Percentiles rank a stretch among this genome's conserved stretches.
Evolutionary conservation across 2,113 vertebrate genomes (phyloP).

Genomic region (Protobothrops mucrosquamatus): DNA sequence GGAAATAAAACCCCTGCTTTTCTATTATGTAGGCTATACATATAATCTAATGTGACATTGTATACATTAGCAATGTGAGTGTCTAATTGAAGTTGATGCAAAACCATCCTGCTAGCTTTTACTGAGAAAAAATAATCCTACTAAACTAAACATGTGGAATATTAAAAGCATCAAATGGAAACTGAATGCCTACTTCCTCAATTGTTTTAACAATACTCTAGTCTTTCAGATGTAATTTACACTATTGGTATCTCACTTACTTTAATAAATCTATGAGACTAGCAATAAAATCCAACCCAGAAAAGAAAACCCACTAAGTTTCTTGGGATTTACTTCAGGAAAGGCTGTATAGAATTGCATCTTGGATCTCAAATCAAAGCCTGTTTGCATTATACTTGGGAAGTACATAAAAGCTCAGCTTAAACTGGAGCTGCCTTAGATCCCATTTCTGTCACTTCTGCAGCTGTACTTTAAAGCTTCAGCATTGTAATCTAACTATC

Average conservation of each 20-base stretch:
- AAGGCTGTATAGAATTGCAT: neutral
- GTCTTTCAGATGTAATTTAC: constrained; percentile 11
- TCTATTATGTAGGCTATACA: neutral
- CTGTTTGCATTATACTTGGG: constrained; percentile 1
- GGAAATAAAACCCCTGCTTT: neutral
- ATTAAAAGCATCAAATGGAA: neutral
- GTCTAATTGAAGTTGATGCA: constrained; percentile 8
- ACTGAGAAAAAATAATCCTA: neutral
- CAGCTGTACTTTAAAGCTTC: neutral
- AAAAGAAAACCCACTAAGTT: neutral
- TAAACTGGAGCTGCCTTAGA: constrained; percentile 37
- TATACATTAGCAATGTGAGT: neutral
- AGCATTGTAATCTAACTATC: constrained; percentile 54
- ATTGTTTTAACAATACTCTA: constrained; percentile 15
- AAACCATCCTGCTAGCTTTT: constrained; percentile 12
- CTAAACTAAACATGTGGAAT: neutral
- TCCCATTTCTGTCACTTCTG: constrained; percentile 43
- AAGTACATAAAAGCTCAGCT: constrained; percentile 43
- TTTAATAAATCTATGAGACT: neutral
- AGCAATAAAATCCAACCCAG: neutral
- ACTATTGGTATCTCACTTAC: neutral
- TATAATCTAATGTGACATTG: neutral
- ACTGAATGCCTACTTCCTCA: neutral
- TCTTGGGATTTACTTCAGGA: neutral
- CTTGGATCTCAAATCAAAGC: constrained; percentile 6